Conservation (phyloP, 2,797 vertebrate species). For the Vespertilio murinus region DNA sequence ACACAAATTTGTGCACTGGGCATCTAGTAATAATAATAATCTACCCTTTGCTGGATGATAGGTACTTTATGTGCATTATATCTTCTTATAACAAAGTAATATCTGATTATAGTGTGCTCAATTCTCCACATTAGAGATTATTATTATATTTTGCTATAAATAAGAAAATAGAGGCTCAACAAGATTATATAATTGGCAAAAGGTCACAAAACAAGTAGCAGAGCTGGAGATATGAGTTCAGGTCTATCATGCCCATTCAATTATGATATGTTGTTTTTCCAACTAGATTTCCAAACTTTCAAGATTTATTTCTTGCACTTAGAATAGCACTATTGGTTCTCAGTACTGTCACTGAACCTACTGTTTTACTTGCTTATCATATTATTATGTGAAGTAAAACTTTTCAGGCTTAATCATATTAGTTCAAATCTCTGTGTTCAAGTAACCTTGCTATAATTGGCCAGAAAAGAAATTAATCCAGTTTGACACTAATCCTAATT, state of each 20-base stretch:
- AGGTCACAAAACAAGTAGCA: background rate
- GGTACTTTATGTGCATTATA: background rate
- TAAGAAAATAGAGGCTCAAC: background rate
- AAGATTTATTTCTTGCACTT: background rate
- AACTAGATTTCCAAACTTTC: background rate
- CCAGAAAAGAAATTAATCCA: background rate
- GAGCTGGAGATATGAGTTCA: background rate
- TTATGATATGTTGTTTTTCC: background rate
- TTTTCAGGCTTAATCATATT: background rate
- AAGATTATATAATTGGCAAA: background rate
- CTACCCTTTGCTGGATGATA: background rate
- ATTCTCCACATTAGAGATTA: background rate
- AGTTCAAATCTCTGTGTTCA: constrained; percentile 3
- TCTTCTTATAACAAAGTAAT: constrained; percentile 3
- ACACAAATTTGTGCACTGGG: too few relatives aligned
- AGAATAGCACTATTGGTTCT: background rate
- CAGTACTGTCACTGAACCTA: background rate
- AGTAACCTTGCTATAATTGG: background rate
- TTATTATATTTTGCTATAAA: background rate
- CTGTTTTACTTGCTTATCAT: background rate
- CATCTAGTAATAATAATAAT: background rate
- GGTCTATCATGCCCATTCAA: background rate
- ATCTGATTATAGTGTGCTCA: background rate
- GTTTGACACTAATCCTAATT: background rate
- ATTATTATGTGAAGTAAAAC: background rate